phyloP scores from a whole-genome alignment of 92 coral and sea anemone genomes.

The Actinostola sp. region DNA sequence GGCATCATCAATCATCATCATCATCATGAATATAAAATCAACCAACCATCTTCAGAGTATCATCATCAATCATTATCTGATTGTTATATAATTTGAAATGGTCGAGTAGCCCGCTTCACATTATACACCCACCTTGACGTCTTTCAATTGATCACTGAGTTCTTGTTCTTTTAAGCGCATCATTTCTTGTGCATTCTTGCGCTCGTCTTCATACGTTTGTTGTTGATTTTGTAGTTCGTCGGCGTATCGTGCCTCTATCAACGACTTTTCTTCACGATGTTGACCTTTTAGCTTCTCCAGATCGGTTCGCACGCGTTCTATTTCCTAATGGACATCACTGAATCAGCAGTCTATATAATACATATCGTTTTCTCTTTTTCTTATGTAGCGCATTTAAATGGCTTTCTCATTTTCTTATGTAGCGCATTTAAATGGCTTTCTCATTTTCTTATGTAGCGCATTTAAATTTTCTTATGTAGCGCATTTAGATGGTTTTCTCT shows the following conservation, averaged over 20 bases:
- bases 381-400: too few species aligned
- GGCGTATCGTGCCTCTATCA: conserved; percentile 58
- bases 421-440: too few species aligned
- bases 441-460: too few species aligned
- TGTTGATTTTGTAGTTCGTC: conserved; percentile 60
- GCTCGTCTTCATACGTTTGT: conserved; percentile 66
- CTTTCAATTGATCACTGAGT: conserved; percentile 54
- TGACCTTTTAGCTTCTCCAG: conserved; percentile 56
- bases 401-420: too few species aligned
- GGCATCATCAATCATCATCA: background rate
- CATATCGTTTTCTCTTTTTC: too few species aligned
- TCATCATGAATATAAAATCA: background rate
- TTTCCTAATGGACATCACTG: conserved; percentile 51
- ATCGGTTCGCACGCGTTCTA: conserved; percentile 68
- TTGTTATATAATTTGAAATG: too few species aligned
- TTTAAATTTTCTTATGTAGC: too few species aligned
- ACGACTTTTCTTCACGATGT: conserved; percentile 59
- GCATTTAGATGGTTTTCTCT: too few species aligned
- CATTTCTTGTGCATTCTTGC: conserved; percentile 62
- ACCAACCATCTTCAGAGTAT: background rate
- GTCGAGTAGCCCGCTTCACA: too few species aligned
- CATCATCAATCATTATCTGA: background rate
- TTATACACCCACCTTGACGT: conserved; percentile 50
- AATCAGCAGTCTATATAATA: too few species aligned
- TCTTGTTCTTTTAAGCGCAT: conserved; percentile 66